Base-by-base conservation (phyloP, 2,888 invertebrate species). In the Cerceris ruficornis region DNA sequence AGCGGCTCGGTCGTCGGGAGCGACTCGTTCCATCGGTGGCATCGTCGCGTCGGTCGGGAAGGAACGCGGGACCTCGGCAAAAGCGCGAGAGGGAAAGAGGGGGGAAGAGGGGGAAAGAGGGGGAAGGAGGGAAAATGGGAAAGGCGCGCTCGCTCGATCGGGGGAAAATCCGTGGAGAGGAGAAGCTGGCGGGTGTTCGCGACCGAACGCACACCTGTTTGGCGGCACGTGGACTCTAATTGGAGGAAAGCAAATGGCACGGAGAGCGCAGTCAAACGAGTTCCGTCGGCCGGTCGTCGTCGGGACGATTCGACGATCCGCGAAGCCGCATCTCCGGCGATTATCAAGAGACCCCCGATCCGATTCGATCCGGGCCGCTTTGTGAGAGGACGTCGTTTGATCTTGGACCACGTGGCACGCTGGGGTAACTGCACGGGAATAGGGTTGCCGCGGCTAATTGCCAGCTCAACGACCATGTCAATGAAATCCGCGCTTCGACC, bases 331-430 rank as follows among this genome's bases (percentile, higher is more conserved):
- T 81, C 69, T 54, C 69, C 59, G 62, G 61, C 79, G 84, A 81
- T 85, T 86, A 84, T 82, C 83, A 75, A 79, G 80, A 74, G 84
- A 75, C 74, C 74, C 77, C 77, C 17, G 14, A 14, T 49, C 13
- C 15, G 49, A 7, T n/a, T 14, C 13, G 9, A 68, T 79, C 77
- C 54, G 62, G 75, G 59, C 54, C 72, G 85, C 87, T 87, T 87
- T 87, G 86, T 86, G 84, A 80, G 81, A 83, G 86, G 68, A 80
- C 55, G 84, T 77, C 87, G 88, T 88, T 88, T 88, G 88, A 88
- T 88, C 85, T 87, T 82, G 75, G 85, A 87, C 77, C 87, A 86
- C 87, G 83, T 84, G 86, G 87, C 83, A 55, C 70, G 69, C 17
- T 69, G 80, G 85, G 82, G 80, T 84, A 71, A 72, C 78, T 75